A percentile compares a stretch with the other conserved stretches of the same genome.
Evolutionary conservation across 2,113 vertebrate genomes (phyloP).

Genomic region (Zapus hudsonius): DNA sequence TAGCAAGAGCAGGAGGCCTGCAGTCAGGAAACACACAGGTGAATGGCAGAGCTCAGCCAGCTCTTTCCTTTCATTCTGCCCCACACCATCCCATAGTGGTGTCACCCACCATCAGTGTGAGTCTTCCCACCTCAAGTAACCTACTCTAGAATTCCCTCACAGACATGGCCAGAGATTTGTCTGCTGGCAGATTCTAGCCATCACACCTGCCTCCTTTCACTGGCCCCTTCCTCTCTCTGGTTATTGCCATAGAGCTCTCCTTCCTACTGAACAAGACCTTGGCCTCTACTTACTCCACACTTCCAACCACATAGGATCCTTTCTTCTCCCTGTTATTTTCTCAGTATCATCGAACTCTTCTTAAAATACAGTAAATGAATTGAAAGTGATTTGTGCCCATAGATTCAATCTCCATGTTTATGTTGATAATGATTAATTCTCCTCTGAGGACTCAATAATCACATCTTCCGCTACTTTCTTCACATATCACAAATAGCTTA

Average conservation of each 20-base stretch:
- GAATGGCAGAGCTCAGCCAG: too few species aligned
- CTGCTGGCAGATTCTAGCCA: too few species aligned
- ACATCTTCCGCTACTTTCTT: neutral
- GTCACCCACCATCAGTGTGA: too few species aligned
- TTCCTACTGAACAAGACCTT: neutral
- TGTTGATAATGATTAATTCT: neutral
- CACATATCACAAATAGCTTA: neutral
- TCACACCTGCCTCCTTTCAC: neutral
- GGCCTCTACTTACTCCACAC: neutral
- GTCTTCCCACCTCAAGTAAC: too few species aligned
- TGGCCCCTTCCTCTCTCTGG: neutral
- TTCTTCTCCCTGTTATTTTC: neutral
- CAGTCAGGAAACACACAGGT: too few species aligned
- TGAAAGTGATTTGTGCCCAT: neutral
- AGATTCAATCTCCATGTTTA: neutral
- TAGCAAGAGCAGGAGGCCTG: too few species aligned
- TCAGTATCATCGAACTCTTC: neutral
- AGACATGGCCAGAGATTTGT: too few species aligned
- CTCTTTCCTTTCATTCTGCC: too few species aligned
- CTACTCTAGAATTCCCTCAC: too few species aligned
- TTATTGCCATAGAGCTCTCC: neutral
- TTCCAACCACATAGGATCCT: neutral
- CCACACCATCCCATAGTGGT: too few species aligned
- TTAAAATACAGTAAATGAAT: constrained; percentile 27
- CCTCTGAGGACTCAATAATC: neutral